Base-by-base conservation (phyloP, 2,888 invertebrate species). In the Nomada ruficornis region DNA sequence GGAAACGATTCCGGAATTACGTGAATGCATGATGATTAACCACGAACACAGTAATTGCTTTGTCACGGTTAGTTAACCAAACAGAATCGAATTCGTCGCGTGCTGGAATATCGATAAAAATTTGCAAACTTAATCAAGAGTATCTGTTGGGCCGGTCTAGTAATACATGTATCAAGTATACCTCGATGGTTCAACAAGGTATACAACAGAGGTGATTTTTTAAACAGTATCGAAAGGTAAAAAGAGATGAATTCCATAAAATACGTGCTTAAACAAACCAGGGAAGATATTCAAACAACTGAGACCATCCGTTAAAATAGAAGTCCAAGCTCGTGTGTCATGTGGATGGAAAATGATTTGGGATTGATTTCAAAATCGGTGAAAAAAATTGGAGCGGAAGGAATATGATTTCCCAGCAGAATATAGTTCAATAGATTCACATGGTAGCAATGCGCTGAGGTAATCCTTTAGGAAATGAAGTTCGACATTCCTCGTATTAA, bases 1-100 rank as follows among this genome's bases (percentile, higher is more conserved):
- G 42, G 20, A 63, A 60, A 67, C 57, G 62, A 81, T 55, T 23
- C 50, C 23, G 26, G 59, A 54, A 82, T 83, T 77, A 81, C 50
- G 55, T 7, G 68, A 64, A 44, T 60, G 36, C 67, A 47, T 47
- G 74, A 64, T 63, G 82, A 78, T 83, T 69, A 78, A 71, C 63
- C 74, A 20, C 70, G 67, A 47, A 20, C 50, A 15, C 20, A 26
- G 59, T 76, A 78, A 83, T 83, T 82, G 78, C 50, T 44, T 70
- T 26, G 78, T 78, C 75, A 65, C 75, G 82, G 64, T 69, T 76
- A 78, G 78, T 78, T 82, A 83, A 68, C 62, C 23, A 57, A 23
- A 44, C 11, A 11, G 64, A 59, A 67, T 80, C 29, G 47, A 72
- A 54, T 29, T 29, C 57, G 13, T 62, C 57, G n/a, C 54, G 54